Percentiles rank a stretch among this genome's conserved stretches.
phyloP scores from a whole-genome alignment of 2,113 vertebrate species.

The Corythornis cristatus region DNA sequence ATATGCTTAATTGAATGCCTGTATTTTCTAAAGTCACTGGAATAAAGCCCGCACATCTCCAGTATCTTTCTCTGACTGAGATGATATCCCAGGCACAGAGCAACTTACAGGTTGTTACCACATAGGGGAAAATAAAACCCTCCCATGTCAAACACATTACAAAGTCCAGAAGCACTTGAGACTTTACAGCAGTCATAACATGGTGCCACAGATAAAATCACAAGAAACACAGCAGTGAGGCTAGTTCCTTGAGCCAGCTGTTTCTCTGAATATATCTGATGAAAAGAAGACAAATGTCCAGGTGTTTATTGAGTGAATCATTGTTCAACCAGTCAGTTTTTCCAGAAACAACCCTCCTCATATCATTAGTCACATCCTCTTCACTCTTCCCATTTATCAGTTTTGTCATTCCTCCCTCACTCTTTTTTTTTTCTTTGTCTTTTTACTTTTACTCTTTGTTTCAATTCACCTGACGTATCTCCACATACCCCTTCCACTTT shows the following conservation, averaged over 20 bases:
- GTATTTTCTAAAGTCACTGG: neutral
- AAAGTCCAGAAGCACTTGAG: conserved; percentile 57
- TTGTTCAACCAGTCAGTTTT: conserved; percentile 46
- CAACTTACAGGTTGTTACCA: neutral
- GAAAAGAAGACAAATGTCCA: neutral
- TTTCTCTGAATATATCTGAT: conserved; percentile 15
- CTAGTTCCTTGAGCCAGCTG: conserved; percentile 11
- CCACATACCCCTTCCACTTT: neutral
- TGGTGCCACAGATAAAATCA: conserved; percentile 47
- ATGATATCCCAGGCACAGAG: neutral
- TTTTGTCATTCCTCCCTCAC: neutral
- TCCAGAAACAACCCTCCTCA: conserved; percentile 57
- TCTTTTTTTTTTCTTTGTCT: neutral
- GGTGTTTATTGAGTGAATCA: conserved; percentile 62
- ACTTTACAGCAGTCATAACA: conserved; percentile 60
- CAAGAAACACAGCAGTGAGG: neutral
- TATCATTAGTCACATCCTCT: conserved; percentile 51
- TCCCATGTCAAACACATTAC: conserved; percentile 32
- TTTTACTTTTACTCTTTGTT: neutral
- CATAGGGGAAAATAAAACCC: neutral
- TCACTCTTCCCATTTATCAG: neutral
- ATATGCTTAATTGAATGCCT: neutral
- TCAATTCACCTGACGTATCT: neutral
- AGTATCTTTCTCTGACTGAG: neutral
- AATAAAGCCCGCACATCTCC: neutral